These are phyloP conservation scores for Ataeniobius toweri DNA, from an alignment of 2,797 vertebrate species.

Conservation along the genomic window DNA sequence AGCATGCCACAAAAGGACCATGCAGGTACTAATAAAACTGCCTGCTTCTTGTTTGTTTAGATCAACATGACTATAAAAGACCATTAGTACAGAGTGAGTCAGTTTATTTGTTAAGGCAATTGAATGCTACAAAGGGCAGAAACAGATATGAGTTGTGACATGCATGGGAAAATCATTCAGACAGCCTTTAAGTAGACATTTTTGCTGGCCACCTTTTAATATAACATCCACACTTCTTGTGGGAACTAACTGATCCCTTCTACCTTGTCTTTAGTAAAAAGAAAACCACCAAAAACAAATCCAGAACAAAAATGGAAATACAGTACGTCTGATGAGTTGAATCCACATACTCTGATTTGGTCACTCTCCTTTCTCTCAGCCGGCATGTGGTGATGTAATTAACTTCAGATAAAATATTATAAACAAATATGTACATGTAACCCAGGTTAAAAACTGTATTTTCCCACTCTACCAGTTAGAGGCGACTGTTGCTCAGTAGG, in stretches of 20 bases:
- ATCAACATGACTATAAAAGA: constrained; percentile 23
- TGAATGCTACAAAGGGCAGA: constrained; percentile 58
- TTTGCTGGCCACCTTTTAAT: constrained; percentile 15
- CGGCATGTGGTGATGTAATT: constrained; percentile 78
- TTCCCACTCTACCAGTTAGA: too few species aligned
- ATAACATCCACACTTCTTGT: constrained; percentile 24
- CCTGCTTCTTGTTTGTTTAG: background rate
- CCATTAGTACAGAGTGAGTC: constrained; percentile 38
- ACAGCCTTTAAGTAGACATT: constrained; percentile 9
- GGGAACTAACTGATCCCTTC: constrained; percentile 22
- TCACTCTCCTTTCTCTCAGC: constrained; percentile 70
- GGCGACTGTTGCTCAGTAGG: too few species aligned
- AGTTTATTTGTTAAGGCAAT: constrained; percentile 64
- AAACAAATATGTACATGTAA: constrained; percentile 60
- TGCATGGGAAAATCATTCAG: constrained; percentile 38
- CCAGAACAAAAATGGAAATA: constrained; percentile 44
- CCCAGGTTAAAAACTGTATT: too few species aligned
- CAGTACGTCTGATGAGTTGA: constrained; percentile 37
- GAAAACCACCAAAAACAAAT: constrained; percentile 60
- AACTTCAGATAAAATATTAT: constrained; percentile 74
- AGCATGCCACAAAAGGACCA: background rate
- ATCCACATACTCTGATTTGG: constrained; percentile 50
- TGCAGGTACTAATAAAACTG: background rate
- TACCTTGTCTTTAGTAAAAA: constrained; percentile 38
- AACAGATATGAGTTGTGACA: constrained; percentile 47